These are phyloP conservation scores for Strigamia crassipes DNA, from an alignment of 2,888 invertebrate species.

Conservation along the genomic window DNA sequence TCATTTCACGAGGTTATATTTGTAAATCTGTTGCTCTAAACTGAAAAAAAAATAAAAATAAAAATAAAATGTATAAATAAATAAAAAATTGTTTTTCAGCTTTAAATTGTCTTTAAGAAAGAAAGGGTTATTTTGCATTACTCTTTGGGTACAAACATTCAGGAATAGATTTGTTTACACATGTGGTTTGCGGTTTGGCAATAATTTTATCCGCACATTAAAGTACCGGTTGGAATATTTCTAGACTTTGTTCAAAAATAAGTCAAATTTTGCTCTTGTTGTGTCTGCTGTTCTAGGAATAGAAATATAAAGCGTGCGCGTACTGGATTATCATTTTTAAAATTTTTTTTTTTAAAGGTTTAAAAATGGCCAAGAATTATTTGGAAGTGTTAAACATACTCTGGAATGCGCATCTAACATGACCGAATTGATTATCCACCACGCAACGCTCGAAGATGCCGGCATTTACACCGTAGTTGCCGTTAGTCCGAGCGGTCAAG, in stretches of 20 bases:
- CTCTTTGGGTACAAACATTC: neutral
- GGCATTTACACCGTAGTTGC: slow-evolving; percentile 54
- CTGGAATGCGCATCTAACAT: slow-evolving; percentile 52
- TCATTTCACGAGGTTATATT: too few relatives aligned
- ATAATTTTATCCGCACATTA: slow-evolving; percentile 2
- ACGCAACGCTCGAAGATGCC: slow-evolving; percentile 52
- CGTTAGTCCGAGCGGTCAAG: slow-evolving; percentile 53
- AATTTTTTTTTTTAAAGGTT: slow-evolving; percentile 54
- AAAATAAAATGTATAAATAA: too few relatives aligned
- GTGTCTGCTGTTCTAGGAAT: neutral
- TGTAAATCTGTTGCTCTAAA: too few relatives aligned
- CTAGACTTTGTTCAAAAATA: neutral
- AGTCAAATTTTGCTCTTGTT: neutral
- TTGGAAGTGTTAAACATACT: slow-evolving; percentile 54
- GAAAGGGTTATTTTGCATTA: neutral
- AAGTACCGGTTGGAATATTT: neutral
- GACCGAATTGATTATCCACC: slow-evolving; percentile 54
- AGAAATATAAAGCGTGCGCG: neutral
- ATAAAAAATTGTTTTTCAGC: too few relatives aligned
- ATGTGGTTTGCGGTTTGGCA: neutral
- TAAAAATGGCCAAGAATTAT: slow-evolving; percentile 56
- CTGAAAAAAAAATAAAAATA: too few relatives aligned
- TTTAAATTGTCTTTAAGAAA: too few relatives aligned
- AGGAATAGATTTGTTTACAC: slow-evolving; percentile 32
- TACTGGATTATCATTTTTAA: too few relatives aligned